Percentiles rank a stretch among this genome's conserved stretches.
phyloP scores from a whole-genome alignment of 30 jellyfish, hydroid and myxozoan genomes.

The Catostylus mosaicus region DNA sequence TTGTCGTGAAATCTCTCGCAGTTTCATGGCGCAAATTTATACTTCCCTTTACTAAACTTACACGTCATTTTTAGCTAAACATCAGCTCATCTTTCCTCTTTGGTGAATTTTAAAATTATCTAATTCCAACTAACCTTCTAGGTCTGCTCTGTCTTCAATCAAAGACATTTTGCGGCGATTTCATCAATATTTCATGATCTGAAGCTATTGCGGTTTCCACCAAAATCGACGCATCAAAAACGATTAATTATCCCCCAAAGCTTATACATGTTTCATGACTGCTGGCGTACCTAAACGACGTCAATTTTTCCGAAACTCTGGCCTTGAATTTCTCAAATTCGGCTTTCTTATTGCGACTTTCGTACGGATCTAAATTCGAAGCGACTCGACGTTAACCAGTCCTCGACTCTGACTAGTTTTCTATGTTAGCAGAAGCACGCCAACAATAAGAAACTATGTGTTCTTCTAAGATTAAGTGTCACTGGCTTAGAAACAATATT shows the following conservation, averaged over 20 bases:
- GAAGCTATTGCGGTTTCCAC: conserved; percentile 9
- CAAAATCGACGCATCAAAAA: conserved; percentile 18
- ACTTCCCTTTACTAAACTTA: not conserved
- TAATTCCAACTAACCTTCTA: conserved; percentile 11
- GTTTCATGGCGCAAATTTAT: not conserved
- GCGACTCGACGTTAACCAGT: not conserved
- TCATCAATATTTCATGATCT: conserved; percentile 24
- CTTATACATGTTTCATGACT: conserved; percentile 9
- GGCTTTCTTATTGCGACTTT: not conserved
- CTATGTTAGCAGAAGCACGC: not conserved
- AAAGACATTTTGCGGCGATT: conserved; percentile 11
- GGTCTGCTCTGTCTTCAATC: not conserved
- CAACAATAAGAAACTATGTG: not conserved
- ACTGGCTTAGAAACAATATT: conserved; percentile 5
- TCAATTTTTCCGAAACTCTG: not conserved
- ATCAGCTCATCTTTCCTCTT: not conserved
- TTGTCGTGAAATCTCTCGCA: conserved; percentile 9
- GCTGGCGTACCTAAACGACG: not conserved
- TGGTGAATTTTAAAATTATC: not conserved
- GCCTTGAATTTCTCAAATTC: not conserved
- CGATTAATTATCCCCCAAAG: conserved; percentile 4
- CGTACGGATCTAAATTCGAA: not conserved
- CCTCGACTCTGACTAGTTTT: too few species aligned
- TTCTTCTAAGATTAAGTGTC: conserved; percentile 13
- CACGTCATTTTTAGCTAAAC: not conserved